These are phyloP conservation scores for Furcifer pardalis DNA, from an alignment of 2,797 vertebrate species.

Conservation along the genomic window DNA sequence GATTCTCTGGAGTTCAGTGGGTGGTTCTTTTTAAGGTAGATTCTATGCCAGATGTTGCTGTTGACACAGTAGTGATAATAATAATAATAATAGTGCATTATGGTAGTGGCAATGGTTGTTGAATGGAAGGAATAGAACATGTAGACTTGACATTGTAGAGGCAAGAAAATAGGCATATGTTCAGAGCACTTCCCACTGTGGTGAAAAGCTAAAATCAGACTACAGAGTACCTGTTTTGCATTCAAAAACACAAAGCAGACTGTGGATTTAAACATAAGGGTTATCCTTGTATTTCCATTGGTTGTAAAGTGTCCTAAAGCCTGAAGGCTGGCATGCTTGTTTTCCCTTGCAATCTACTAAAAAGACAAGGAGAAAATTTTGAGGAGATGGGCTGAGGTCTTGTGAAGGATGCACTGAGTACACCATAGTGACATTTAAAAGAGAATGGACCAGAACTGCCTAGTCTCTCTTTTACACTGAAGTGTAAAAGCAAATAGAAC, in stretches of 20 bases:
- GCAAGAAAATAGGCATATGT: not conserved
- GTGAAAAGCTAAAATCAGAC: not conserved
- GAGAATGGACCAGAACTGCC: too few relatives aligned
- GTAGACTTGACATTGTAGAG: too few relatives aligned
- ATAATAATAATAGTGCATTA: not conserved
- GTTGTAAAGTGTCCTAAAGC: not conserved
- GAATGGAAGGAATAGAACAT: not conserved
- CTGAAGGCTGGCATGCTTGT: not conserved
- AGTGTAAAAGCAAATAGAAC: not conserved
- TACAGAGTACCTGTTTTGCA: not conserved
- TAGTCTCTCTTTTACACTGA: not conserved
- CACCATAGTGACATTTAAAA: too few relatives aligned
- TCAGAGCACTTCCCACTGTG: not conserved
- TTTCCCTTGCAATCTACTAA: too few relatives aligned
- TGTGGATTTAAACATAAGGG: too few relatives aligned
- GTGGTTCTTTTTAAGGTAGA: not conserved
- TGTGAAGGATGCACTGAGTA: too few relatives aligned
- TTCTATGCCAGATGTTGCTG: not conserved
- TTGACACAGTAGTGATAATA: not conserved
- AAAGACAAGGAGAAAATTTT: too few relatives aligned
- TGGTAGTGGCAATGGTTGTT: too few relatives aligned
- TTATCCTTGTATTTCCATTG: not conserved
- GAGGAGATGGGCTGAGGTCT: too few relatives aligned
- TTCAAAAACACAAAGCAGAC: not conserved
- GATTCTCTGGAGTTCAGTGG: not conserved